These are phyloP conservation scores for Columbina picui DNA, from an alignment of 2,113 vertebrate genomes.

Conservation along the genomic window DNA sequence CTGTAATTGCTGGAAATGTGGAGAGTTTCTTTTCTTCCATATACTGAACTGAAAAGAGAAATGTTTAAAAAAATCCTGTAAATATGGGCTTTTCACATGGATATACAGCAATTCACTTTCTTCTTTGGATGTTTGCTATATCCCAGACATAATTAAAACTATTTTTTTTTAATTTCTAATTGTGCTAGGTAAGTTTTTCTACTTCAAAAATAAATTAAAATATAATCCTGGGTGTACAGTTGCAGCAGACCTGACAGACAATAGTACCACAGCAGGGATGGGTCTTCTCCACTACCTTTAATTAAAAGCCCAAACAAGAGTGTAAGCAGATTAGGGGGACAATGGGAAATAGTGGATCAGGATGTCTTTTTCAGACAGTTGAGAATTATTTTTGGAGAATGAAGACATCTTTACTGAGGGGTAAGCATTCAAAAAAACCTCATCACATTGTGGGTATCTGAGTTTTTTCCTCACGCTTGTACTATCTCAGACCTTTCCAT, in stretches of 20 bases:
- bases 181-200: neutral
- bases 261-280: neutral
- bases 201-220: neutral
- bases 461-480: neutral
- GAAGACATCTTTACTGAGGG: neutral
- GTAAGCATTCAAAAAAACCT: neutral
- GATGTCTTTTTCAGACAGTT: neutral
- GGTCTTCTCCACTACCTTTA: neutral
- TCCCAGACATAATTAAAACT: neutral
- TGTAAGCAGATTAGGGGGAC: neutral
- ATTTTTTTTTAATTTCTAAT: neutral
- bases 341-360: neutral
- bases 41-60: neutral
- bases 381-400: neutral
- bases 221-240: neutral
- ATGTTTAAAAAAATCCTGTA: neutral
- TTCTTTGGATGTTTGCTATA: neutral
- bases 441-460: neutral
- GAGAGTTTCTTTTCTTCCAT: conserved; percentile 15
- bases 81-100: rapidly evolving
- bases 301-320: conserved; percentile 30
- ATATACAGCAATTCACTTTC: neutral
- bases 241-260: neutral
- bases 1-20: conserved; percentile 39
- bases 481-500: neutral